Conservation (phyloP, 2,888 invertebrate species). For the Polydrusus pterygomalis region DNA sequence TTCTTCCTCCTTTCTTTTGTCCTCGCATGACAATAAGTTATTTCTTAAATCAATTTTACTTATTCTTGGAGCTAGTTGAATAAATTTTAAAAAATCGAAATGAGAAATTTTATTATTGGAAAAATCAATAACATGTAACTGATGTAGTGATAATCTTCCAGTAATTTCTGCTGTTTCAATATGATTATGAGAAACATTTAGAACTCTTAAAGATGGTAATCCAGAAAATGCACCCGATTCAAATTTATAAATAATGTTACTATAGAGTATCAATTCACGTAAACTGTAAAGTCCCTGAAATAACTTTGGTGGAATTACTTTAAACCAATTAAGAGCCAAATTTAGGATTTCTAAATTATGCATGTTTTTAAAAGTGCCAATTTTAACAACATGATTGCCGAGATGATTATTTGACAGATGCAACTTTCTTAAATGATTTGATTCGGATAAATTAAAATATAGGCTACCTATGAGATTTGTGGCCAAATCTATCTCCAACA, state of each 20-base stretch:
- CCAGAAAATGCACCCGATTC: slow-evolving; percentile 67
- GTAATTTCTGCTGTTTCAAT: slow-evolving; percentile 64
- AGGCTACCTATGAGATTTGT: slow-evolving; percentile 58
- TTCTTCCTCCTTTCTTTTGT: neutral
- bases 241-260: slow-evolving; percentile 65
- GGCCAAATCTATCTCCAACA: slow-evolving; percentile 63
- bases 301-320: slow-evolving; percentile 61
- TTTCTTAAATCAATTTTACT: slow-evolving; percentile 64
- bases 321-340: slow-evolving; percentile 59
- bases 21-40: slow-evolving; percentile 65
- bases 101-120: slow-evolving; percentile 65
- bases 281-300: slow-evolving; percentile 64
- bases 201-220: slow-evolving; percentile 65
- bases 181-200: slow-evolving; percentile 67
- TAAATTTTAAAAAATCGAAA: slow-evolving; percentile 66
- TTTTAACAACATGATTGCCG: slow-evolving; percentile 57
- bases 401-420: slow-evolving; percentile 65
- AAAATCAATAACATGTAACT: slow-evolving; percentile 67
- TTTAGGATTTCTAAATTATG: slow-evolving; percentile 61
- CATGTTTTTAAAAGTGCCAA: slow-evolving; percentile 64
- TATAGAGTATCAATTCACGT: slow-evolving; percentile 64
- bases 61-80: slow-evolving; percentile 65
- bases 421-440: slow-evolving; percentile 62
- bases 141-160: slow-evolving; percentile 65
- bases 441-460: slow-evolving; percentile 51